These are phyloP conservation scores for Craniophora ligustri DNA, from an alignment of 2,888 invertebrate genomes.

Conservation along the genomic window DNA sequence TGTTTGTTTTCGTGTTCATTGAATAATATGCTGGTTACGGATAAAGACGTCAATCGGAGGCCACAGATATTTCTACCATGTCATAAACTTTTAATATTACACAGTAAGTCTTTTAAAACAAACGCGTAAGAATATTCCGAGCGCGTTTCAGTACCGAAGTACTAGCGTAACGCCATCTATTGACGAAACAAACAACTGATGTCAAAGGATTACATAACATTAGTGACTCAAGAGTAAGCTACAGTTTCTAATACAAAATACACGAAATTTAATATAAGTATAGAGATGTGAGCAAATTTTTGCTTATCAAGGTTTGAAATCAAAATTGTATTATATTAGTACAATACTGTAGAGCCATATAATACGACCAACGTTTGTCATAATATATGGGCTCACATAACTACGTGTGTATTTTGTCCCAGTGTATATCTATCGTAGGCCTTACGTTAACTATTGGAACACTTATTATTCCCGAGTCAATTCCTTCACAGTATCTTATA, in stretches of 20 bases:
- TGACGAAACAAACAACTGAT: slow-evolving; percentile 12
- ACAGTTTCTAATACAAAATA: slow-evolving; percentile 23
- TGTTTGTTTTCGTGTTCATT: too few relatives aligned
- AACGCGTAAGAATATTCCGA: slow-evolving; percentile 1
- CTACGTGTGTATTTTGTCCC: too few relatives aligned
- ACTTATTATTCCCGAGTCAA: slow-evolving; percentile 54
- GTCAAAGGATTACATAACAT: slow-evolving; percentile 8
- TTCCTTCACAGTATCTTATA: slow-evolving; percentile 55
- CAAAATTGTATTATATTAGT: too few relatives aligned
- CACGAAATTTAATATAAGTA: background rate
- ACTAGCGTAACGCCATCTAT: slow-evolving; percentile 37
- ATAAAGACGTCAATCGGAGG: background rate
- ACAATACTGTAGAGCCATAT: too few relatives aligned
- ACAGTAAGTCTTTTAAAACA: slow-evolving; percentile 8
- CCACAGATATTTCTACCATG: slow-evolving; percentile 11
- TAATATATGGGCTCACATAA: too few relatives aligned
- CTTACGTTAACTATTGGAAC: slow-evolving; percentile 44
- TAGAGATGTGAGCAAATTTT: too few relatives aligned
- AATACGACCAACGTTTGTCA: too few relatives aligned
- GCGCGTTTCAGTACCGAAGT: background rate
- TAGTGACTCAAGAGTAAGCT: slow-evolving; percentile 7
- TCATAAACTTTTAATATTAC: slow-evolving; percentile 22
- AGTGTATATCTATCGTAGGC: slow-evolving; percentile 27
- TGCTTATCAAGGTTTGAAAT: too few relatives aligned
- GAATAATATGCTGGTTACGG: too few relatives aligned